Evolutionary conservation across 2,888 invertebrate genomes (phyloP), one percentile per base, ranked within the genome.

Genomic region (Acleris sparsana): DNA sequence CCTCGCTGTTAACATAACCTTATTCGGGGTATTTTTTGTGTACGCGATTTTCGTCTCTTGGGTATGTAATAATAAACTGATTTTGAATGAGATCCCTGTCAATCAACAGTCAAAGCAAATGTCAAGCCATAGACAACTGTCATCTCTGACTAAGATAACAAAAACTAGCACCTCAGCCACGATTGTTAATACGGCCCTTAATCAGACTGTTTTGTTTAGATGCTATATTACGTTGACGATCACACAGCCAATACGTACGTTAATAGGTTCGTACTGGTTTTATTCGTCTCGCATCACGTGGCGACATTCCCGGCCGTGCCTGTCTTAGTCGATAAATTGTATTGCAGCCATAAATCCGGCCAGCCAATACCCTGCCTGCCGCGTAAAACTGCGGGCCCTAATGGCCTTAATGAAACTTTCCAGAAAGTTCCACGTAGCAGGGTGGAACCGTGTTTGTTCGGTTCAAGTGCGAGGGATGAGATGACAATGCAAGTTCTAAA

Each of bases 271-370:
- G 20, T 52, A 61, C 49, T 52, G 60, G 57, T 62, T 67, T 62
- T 69, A 69, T 72, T 68, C 57, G 53, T 60, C 46, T 39, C 53
- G 67, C 63, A 73, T 76, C 83, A 80, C 80, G 76, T 80, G 78
- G 78, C 68, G 73, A 76, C 78, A 79, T 82, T 80, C 76, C 76
- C 71, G 69, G 33, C 67, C 75, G 77, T 78, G 51, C 25, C 55
- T 53, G 62, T 57, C 61, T 58, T 25, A 63, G 66, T 62, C 62
- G 67, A 72, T 75, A 75, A 76, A 86, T 85, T 83, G 83, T 84
- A 84, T 83, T 80, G 80, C 71, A 69, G 74, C 81, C 75, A 83
- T 87, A 87, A 86, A 87, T 87, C 79, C 75, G 74, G 74, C 70
- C 72, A 69, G 76, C 72, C 82, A 80, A 81, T 83, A 78, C 80